Percentiles rank a stretch among this genome's conserved stretches.
phyloP scores from a whole-genome alignment of 1,140 invertebrate species.

The Coelopa frigida region DNA sequence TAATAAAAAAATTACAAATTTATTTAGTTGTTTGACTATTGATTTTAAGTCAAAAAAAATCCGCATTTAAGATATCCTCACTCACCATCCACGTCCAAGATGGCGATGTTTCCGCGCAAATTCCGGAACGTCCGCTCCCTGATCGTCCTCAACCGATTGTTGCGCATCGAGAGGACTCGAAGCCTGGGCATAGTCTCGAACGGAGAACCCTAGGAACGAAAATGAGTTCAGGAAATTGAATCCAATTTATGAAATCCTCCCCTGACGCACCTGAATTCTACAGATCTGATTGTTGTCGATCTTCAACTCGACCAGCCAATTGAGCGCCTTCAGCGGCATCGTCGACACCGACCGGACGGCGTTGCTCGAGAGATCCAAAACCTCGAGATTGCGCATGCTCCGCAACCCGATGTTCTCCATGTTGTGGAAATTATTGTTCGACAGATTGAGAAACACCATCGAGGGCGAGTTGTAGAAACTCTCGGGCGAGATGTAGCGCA shows the following conservation, averaged over 20 bases:
- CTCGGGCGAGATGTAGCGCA: conserved; percentile 62
- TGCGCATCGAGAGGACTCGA: conserved; percentile 67
- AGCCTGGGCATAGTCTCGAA: conserved; percentile 76
- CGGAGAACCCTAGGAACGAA: conserved; percentile 49
- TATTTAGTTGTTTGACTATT: too few relatives aligned
- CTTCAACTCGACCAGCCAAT: conserved; percentile 78
- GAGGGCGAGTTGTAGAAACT: conserved; percentile 72
- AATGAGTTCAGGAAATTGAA: background rate
- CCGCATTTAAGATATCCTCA: too few relatives aligned
- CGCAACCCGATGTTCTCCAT: conserved; percentile 66
- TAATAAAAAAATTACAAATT: too few relatives aligned
- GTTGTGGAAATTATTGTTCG: conserved; percentile 63
- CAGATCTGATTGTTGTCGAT: conserved; percentile 70
- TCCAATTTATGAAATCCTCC: background rate
- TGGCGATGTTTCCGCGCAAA: conserved; percentile 68
- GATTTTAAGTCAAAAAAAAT: too few relatives aligned
- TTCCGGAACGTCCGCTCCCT: conserved; percentile 68
- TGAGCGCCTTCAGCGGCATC: conserved; percentile 58
- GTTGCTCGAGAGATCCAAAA: conserved; percentile 73
- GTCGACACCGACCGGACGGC: conserved; percentile 61
- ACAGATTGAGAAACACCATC: conserved; percentile 73
- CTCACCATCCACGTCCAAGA: conserved; percentile 77
- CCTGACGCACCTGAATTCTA: conserved; percentile 48
- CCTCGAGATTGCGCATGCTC: conserved; percentile 66
- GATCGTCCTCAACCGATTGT: conserved; percentile 69